Evolutionary conservation across 2,113 vertebrate species (phyloP), one percentile per base, ranked within the genome.

Genomic region (Corynorhinus townsendii): DNA sequence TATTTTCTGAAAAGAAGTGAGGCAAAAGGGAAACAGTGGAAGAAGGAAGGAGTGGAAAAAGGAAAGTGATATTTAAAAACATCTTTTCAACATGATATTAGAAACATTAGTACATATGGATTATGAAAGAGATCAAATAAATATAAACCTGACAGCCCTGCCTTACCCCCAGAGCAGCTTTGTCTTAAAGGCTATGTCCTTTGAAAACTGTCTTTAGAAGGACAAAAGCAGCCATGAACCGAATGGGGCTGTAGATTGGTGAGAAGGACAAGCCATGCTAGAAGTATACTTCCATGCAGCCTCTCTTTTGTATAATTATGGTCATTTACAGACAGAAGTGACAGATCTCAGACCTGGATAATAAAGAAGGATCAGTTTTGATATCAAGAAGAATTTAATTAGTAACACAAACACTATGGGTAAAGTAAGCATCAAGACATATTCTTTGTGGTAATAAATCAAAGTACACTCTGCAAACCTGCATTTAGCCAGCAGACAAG

Each of bases 71-170:
- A 89, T 14, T 2, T 2, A 85, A 89, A 81, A 93, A 73, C 71
- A 59, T 26, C 17, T 86, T 33, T 43, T 38, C 45, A 88, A 35
- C 2, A 15, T 81, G 33, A 14, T 68, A 89, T 72, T 66, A 92
- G 40, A 17, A 71, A 94, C 73, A 38, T 82, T 62, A 93, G 64
- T 11, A 96, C 22, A 64, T 76, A 81, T 11, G 8, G 12, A 72
- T 86, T 91, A 30, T 86, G 16, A 94, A 96, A 89, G 43, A 83
- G n/a, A 90, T 30, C 59, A 96, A 93, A 86, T 89, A 89, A 54
- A 96, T 43, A 86, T 24, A 93, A 93, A 96, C 35, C 19, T 56
- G 56, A 86, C 30, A 24, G 19, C 19, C 16, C 33, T 75, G 64
- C 10, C 3, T 45, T 72, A 86, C 17, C 19, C 43, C 14, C 15